Percentiles rank a stretch among this genome's conserved stretches.
These are phyloP conservation scores for Glareola pratincola DNA, from an alignment of 2,113 vertebrate species.

Conservation along the genomic window DNA sequence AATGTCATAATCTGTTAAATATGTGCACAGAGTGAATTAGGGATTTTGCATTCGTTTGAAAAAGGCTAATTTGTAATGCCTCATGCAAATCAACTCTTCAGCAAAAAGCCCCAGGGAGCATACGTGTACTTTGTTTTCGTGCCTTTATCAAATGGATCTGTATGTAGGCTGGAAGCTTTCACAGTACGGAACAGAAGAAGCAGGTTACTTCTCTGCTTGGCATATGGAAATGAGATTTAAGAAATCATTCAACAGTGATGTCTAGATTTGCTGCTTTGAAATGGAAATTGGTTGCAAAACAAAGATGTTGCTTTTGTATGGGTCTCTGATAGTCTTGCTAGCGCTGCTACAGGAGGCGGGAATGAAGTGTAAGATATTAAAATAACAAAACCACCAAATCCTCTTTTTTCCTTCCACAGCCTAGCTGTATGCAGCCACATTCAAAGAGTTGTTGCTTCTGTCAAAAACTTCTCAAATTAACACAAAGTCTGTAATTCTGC, in stretches of 20 bases:
- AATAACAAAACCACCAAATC: neutral
- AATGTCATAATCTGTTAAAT: neutral
- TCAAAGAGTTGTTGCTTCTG: neutral
- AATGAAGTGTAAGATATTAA: neutral
- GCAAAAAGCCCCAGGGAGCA: neutral
- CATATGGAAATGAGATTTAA: conserved; percentile 21
- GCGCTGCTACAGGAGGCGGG: neutral
- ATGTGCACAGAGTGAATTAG: neutral
- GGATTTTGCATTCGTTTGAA: neutral
- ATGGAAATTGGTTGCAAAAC: conserved; percentile 33
- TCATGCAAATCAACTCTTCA: neutral
- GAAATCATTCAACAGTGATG: neutral
- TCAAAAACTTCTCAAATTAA: neutral
- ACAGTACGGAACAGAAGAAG: neutral
- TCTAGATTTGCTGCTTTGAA: conserved; percentile 32
- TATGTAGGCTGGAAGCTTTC: neutral
- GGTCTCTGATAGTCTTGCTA: neutral
- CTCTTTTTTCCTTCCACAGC: neutral
- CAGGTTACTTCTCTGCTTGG: neutral
- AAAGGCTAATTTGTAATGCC: neutral
- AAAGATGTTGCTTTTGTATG: conserved; percentile 1
- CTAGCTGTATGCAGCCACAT: neutral
- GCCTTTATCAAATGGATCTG: neutral
- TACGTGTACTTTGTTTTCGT: neutral
- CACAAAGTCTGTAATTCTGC: neutral